phyloP scores from a whole-genome alignment of 2,797 vertebrate species.

The Mergus octosetaceus region DNA sequence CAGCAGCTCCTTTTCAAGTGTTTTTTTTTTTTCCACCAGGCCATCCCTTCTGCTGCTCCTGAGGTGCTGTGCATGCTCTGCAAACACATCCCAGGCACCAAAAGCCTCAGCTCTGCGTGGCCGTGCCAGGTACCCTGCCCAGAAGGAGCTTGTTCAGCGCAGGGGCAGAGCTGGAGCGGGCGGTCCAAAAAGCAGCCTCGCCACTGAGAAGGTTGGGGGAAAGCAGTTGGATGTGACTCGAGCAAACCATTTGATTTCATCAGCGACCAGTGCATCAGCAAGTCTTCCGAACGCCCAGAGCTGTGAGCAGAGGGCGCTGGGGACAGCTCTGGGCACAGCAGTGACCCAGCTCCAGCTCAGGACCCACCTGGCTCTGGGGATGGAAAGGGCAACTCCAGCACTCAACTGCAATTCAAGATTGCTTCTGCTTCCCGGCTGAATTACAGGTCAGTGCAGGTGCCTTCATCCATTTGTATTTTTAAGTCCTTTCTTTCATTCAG shows the following conservation, averaged over 20 bases:
- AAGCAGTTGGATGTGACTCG: not conserved
- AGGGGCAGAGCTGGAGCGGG: conserved; percentile 31
- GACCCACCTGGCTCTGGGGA: not conserved
- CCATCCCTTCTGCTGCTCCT: not conserved
- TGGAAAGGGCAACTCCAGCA: not conserved
- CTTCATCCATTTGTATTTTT: not conserved
- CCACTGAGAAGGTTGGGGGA: not conserved
- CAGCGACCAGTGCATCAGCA: not conserved
- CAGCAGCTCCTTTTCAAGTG: not conserved
- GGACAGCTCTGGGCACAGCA: not conserved
- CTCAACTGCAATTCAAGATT: not conserved
- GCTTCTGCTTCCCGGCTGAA: not conserved
- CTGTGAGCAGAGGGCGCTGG: not conserved
- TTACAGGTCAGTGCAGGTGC: not conserved
- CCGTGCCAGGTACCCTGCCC: conserved; percentile 48
- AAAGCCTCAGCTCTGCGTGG: not conserved
- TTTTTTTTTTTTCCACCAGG: too few relatives aligned
- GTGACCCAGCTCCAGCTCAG: not conserved
- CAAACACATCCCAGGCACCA: not conserved
- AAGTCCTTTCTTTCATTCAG: not conserved
- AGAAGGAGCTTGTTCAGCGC: not conserved
- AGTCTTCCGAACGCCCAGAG: not conserved
- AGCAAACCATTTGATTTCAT: not conserved
- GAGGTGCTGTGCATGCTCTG: not conserved
- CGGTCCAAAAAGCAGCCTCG: conserved; percentile 19